These are phyloP conservation scores for Andricus quercusramuli DNA, from an alignment of 2,888 invertebrate genomes.

Conservation along the genomic window DNA sequence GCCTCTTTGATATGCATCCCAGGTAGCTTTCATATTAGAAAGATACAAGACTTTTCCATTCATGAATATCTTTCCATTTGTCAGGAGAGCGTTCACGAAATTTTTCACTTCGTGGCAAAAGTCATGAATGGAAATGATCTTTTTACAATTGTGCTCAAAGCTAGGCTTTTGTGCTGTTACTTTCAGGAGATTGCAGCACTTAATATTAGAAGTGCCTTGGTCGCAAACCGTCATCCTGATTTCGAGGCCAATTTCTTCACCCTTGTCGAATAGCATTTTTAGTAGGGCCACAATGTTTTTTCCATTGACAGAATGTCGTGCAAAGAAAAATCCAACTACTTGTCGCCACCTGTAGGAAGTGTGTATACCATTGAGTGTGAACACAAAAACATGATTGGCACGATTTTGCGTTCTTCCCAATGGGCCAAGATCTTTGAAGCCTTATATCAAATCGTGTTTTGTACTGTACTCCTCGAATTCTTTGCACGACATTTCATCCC, in stretches of 20 bases:
- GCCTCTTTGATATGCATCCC: too few relatives aligned
- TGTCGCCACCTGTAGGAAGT: conserved; percentile 7
- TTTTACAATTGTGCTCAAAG: too few relatives aligned
- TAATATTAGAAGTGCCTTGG: conserved; percentile 22
- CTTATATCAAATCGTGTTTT: background rate
- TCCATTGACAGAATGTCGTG: background rate
- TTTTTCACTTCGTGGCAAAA: too few relatives aligned
- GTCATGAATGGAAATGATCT: too few relatives aligned
- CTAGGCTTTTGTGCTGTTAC: too few relatives aligned
- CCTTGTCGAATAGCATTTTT: conserved; percentile 4
- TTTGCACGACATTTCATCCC: too few relatives aligned
- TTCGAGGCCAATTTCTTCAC: background rate
- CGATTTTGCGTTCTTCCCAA: background rate
- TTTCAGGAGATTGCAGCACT: background rate
- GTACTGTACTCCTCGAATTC: too few relatives aligned
- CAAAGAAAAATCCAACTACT: conserved; percentile 9
- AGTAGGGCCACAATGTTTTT: too few relatives aligned
- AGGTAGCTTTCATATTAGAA: too few relatives aligned
- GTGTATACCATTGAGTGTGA: background rate
- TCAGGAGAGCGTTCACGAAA: too few relatives aligned
- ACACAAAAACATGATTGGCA: conserved; percentile 13
- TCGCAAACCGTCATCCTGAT: conserved; percentile 33
- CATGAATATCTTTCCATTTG: too few relatives aligned
- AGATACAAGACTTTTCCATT: too few relatives aligned
- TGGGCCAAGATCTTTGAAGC: background rate